Base-by-base conservation (phyloP, 1,140 invertebrate genomes). In the Gonatopus flavifemur region DNA sequence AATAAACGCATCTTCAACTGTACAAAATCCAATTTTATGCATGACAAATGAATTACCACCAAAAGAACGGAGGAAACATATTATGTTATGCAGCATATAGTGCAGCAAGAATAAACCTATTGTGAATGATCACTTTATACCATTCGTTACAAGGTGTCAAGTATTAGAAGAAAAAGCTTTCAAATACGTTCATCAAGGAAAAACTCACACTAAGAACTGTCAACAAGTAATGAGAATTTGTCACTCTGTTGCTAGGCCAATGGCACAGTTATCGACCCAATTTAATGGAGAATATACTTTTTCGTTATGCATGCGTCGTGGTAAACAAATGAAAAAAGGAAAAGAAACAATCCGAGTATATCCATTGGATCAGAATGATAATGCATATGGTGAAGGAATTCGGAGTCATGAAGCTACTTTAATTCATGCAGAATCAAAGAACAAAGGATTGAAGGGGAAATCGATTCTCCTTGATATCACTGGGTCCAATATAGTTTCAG, bases 261-360 rank as follows among this genome's bases (percentile, higher is more conserved):
- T 38, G 5, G 24, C 68, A 9, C 36, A 52, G 46, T 39, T 43
- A 32, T 40, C 53, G 3, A 53, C 3, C 0, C 57, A 62, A 47
- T 71, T 58, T 47, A 62, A 63, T 44, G 61, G 63, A 0, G 19
- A 49, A 15, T 69, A 57, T 48, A 59, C 66, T 0, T 71, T 60
- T 47, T 50, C 57, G 15, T 59, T 59, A n/a, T 71, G 66, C 36
- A 15, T 50, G 2, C 53, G 67, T 59, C 43, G 52, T 10, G 67
- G 65, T 13, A 21, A 44, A 39, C 4, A 4, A n/a, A 28, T 65
- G 19, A n/a, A 15, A 7, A 57, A 60, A 58, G 47, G 57, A 22
- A 44, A 41, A 21, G 42, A 52, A 8, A 7, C 36, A 21, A 28
- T 39, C n/a, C 33, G 49, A 18, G 52, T 67, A 18, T 66, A 59